phyloP scores from a whole-genome alignment of 2,113 vertebrate species.

The Phaethornis superciliosus region DNA sequence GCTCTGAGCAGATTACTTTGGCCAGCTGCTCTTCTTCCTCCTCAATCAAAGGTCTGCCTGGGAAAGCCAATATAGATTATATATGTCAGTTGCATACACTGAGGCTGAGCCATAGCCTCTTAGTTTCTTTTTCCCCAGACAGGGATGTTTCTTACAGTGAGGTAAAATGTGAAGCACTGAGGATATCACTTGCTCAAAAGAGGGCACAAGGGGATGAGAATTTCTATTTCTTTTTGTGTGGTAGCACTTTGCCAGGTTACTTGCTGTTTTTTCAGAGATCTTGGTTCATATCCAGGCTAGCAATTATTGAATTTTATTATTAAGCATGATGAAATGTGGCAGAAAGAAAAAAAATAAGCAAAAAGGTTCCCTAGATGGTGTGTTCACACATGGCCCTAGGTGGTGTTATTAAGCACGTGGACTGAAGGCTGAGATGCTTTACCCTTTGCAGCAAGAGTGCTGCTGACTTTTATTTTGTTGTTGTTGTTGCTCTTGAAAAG shows the following conservation, averaged over 20 bases:
- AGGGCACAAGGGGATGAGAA: neutral
- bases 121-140: neutral
- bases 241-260: neutral
- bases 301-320: conserved; percentile 58
- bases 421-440: conserved; percentile 27
- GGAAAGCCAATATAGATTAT: conserved; percentile 67
- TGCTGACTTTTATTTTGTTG: neutral
- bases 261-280: neutral
- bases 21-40: conserved; percentile 77
- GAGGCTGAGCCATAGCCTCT: neutral
- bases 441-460: neutral
- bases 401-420: conserved; percentile 8
- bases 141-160: neutral
- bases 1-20: conserved; percentile 74
- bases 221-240: neutral
- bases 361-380: neutral
- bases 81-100: conserved; percentile 37
- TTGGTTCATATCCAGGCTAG: neutral
- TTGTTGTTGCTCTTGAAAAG: neutral
- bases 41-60: conserved; percentile 66
- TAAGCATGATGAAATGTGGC: conserved; percentile 26
- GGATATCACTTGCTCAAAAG: neutral
- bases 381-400: conserved; percentile 17
- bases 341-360: neutral
- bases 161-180: neutral